A percentile compares a stretch with the other conserved stretches of the same genome.
Evolutionary conservation across 2,888 invertebrate species (phyloP).

Genomic region (Chrysolina oricalcia): DNA sequence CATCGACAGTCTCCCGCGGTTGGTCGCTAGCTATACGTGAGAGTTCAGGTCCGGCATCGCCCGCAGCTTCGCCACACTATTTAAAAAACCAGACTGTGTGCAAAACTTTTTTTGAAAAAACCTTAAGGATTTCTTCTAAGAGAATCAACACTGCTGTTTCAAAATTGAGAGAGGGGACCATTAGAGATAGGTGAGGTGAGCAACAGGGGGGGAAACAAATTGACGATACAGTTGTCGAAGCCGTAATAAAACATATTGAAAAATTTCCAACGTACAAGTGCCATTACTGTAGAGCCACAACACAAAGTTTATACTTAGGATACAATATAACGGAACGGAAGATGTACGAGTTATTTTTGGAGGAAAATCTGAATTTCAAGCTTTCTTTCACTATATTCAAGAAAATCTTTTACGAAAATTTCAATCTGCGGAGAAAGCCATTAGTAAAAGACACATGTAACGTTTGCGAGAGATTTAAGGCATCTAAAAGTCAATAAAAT

Average conservation of each 20-base stretch:
- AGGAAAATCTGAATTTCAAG: neutral
- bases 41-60: too few relatives aligned
- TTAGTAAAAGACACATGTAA: neutral
- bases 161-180: too few relatives aligned
- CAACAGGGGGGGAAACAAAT: neutral
- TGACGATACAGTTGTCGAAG: conserved; percentile 8
- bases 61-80: too few relatives aligned
- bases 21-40: too few relatives aligned
- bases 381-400: neutral
- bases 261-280: conserved; percentile 9
- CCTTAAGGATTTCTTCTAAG: too few relatives aligned
- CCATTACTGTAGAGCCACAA: conserved; percentile 28
- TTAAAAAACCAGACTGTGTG: too few relatives aligned
- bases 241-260: conserved; percentile 26
- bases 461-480: neutral
- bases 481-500: neutral
- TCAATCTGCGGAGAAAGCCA: neutral
- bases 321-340: conserved; percentile 28
- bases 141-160: too few relatives aligned
- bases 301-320: conserved; percentile 24
- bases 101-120: too few relatives aligned
- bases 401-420: neutral
- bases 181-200: neutral
- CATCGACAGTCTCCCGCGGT: too few relatives aligned
- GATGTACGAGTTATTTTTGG: conserved; percentile 14